phyloP scores from a whole-genome alignment of 1,140 invertebrate species.

The Paralvinella palmiformis region DNA sequence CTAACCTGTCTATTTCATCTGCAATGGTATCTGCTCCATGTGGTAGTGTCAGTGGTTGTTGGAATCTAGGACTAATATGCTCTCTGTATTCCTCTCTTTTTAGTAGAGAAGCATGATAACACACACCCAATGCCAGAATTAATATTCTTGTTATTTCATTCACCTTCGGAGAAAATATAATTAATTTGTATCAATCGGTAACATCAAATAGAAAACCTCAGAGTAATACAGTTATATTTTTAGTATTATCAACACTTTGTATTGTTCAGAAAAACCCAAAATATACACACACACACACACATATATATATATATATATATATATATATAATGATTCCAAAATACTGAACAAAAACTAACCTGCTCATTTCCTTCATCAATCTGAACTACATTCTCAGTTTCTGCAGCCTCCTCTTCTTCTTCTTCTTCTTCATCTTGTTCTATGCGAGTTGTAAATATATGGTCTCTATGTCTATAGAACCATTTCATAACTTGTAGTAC shows the following conservation, averaged over 20 bases:
- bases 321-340: too few species aligned
- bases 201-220: too few species aligned
- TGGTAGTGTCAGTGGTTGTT: not conserved
- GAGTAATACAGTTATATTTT: too few species aligned
- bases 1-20: not conserved
- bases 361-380: conserved; percentile 12
- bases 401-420: conserved; percentile 19
- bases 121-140: conserved; percentile 34
- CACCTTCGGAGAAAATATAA: too few species aligned
- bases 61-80: not conserved
- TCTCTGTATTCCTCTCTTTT: not conserved
- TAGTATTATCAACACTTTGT: too few species aligned
- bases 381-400: conserved; percentile 1
- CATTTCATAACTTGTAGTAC: conserved; percentile 36
- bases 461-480: conserved; percentile 27
- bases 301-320: too few species aligned
- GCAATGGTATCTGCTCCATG: not conserved
- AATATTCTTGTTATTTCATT: conserved; percentile 27
- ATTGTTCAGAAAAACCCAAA: too few species aligned
- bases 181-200: too few species aligned
- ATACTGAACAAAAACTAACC: not conserved
- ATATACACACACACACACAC: too few species aligned
- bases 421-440: conserved; percentile 13
- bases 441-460: conserved; percentile 21
- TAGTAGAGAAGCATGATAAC: conserved; percentile 35